Evolutionary conservation across 2,797 vertebrate genomes (phyloP).

Genomic region (Poeciliopsis presidionis): DNA sequence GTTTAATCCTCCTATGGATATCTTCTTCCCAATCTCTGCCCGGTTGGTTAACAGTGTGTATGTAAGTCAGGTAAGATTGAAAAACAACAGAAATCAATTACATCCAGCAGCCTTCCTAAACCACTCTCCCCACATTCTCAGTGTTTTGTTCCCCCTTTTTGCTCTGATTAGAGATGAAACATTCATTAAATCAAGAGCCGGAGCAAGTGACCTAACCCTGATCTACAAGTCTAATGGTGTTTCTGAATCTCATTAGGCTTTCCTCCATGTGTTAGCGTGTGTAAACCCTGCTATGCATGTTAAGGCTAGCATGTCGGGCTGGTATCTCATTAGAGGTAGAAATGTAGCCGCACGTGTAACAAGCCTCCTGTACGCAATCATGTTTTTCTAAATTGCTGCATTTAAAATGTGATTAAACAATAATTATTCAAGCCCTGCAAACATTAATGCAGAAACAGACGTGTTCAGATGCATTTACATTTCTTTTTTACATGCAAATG

Average conservation of each 20-base stretch:
- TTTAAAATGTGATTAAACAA: neutral
- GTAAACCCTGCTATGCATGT: slow-evolving; percentile 35
- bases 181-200: slow-evolving; percentile 32
- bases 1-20: slow-evolving; percentile 33
- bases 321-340: slow-evolving; percentile 27
- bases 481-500: neutral
- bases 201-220: slow-evolving; percentile 32
- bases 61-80: slow-evolving; percentile 11
- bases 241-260: slow-evolving; percentile 40
- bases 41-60: slow-evolving; percentile 36
- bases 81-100: slow-evolving; percentile 20
- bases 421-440: neutral
- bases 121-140: neutral
- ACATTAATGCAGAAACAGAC: neutral
- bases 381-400: neutral
- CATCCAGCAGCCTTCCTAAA: slow-evolving; percentile 13
- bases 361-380: neutral
- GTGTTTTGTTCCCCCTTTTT: slow-evolving; percentile 12
- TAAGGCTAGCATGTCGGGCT: slow-evolving; percentile 35
- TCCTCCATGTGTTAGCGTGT: slow-evolving; percentile 8
- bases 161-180: slow-evolving; percentile 25
- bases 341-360: neutral
- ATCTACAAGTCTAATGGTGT: slow-evolving; percentile 50
- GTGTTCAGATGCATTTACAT: neutral
- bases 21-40: slow-evolving; percentile 20